Evolutionary conservation across 92 coral and sea anemone species (phyloP).

Genomic region (Pocillopora meandrina): DNA sequence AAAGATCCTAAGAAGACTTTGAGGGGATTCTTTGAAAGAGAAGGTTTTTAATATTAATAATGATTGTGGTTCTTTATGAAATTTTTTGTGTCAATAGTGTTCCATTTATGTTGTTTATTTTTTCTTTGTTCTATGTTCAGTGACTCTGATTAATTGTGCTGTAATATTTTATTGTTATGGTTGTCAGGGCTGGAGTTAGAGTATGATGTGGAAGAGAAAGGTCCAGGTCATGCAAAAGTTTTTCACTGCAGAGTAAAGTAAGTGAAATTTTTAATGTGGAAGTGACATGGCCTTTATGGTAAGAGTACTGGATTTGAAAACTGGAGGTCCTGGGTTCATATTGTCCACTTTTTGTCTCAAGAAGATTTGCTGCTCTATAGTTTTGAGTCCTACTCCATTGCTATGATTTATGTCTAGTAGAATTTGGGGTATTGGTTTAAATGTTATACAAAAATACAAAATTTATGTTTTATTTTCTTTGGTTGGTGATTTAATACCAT

Average conservation of each 20-base stretch:
- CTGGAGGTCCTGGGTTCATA: too few species aligned
- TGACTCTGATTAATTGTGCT: neutral
- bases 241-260: constrained; percentile 96
- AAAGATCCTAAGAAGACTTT: constrained; percentile 97
- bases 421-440: too few species aligned
- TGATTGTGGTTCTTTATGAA: neutral
- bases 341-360: too few species aligned
- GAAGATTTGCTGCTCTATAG: neutral
- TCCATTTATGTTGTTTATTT: neutral
- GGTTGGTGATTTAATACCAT: too few species aligned
- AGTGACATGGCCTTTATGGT: neutral
- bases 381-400: neutral
- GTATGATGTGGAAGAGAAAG: constrained; percentile 94
- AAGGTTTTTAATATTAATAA: constrained; percentile 57
- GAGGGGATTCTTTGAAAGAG: constrained; percentile 96
- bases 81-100: neutral
- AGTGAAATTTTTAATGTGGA: neutral
- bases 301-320: neutral
- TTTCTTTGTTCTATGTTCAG: neutral
- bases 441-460: too few species aligned
- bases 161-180: neutral
- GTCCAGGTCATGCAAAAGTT: constrained; percentile 98
- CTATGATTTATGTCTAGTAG: neutral
- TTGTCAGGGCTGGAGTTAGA: constrained; percentile 86
- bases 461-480: too few species aligned